Conservation (phyloP, 2,888 invertebrate species). For the Dryomyza anilis region DNA sequence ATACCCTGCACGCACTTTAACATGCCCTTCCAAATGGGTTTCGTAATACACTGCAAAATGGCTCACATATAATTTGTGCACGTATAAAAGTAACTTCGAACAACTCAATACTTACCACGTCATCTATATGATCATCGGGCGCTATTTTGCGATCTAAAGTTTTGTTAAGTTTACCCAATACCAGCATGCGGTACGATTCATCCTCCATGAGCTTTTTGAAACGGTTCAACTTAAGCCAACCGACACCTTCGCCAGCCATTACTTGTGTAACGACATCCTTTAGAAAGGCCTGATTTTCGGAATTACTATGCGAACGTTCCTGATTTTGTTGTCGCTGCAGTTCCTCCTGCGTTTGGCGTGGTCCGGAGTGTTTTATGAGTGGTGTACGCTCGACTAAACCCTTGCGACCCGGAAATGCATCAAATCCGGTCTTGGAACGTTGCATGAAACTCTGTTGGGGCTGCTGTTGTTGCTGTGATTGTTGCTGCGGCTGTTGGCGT, state of each 20-base stretch:
- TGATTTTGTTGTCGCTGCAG: slow-evolving; percentile 71
- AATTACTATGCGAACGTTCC: slow-evolving; percentile 76
- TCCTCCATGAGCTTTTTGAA: slow-evolving; percentile 97
- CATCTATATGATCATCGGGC: slow-evolving; percentile 95
- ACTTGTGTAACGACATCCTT: slow-evolving; percentile 75
- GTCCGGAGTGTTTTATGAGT: slow-evolving; percentile 81
- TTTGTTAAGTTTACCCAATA: slow-evolving; percentile 91
- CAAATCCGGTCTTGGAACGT: slow-evolving; percentile 64
- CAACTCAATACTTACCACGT: slow-evolving; percentile 77
- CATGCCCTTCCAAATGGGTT: slow-evolving; percentile 96
- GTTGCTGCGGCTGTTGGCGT: slow-evolving; percentile 37
- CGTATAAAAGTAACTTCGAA: neutral
- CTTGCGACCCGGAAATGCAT: slow-evolving; percentile 79
- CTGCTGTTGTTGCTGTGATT: slow-evolving; percentile 40
- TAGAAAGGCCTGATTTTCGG: slow-evolving; percentile 91
- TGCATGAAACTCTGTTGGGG: slow-evolving; percentile 35
- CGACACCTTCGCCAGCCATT: slow-evolving; percentile 67
- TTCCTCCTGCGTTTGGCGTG: slow-evolving; percentile 71
- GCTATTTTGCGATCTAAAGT: slow-evolving; percentile 91
- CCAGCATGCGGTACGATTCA: slow-evolving; percentile 95
- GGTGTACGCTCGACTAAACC: slow-evolving; percentile 89
- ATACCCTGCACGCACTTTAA: slow-evolving; percentile 88
- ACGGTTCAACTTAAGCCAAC: slow-evolving; percentile 93
- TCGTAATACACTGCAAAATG: slow-evolving; percentile 73
- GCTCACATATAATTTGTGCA: neutral